These are phyloP conservation scores for Azemiops feae DNA, from an alignment of 2,113 vertebrate species.

Conservation along the genomic window DNA sequence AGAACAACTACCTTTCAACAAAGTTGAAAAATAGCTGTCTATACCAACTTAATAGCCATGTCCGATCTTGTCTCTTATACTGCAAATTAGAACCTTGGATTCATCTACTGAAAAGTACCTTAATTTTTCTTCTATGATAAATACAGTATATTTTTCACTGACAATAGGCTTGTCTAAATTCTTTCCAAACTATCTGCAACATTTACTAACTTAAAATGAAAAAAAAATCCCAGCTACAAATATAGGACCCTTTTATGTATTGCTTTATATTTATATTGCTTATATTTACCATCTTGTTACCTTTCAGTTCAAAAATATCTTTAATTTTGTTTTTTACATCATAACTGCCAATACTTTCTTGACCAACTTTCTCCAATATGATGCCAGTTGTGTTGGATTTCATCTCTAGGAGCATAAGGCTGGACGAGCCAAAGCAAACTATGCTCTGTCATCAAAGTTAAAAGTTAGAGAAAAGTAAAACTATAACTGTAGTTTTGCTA, in stretches of 20 bases:
- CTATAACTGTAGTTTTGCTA: not conserved
- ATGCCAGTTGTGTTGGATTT: not conserved
- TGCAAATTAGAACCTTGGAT: not conserved
- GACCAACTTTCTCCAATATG: not conserved
- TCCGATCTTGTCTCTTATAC: not conserved
- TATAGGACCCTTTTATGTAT: not conserved
- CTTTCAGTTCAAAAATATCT: not conserved
- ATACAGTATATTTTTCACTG: not conserved
- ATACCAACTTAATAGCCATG: not conserved
- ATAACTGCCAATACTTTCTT: not conserved
- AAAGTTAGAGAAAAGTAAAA: not conserved
- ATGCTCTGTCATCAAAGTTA: not conserved
- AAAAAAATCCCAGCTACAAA: not conserved
- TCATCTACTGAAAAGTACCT: conserved; percentile 10
- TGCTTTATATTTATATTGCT: not conserved
- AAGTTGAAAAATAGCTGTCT: not conserved
- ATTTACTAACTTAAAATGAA: not conserved
- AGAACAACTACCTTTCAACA: not conserved
- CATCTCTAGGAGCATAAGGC: not conserved
- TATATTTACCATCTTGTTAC: not conserved
- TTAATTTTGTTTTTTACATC: not conserved
- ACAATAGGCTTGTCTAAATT: not conserved
- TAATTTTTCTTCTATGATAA: conserved; percentile 13
- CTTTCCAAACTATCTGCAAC: not conserved
- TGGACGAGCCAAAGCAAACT: not conserved